Base-by-base conservation (phyloP, 2,888 invertebrate genomes). In the Synanthedon tipuliformis region DNA sequence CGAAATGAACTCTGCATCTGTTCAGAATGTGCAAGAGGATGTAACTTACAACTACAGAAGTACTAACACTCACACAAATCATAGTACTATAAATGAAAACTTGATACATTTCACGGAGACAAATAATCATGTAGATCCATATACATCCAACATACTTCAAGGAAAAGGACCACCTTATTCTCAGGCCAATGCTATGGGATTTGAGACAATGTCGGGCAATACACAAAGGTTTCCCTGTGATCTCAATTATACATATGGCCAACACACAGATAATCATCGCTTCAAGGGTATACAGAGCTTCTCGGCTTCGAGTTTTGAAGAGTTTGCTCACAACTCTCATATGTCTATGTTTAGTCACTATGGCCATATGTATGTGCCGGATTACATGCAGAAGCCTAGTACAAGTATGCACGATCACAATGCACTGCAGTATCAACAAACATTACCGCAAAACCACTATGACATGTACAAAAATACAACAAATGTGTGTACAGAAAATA, bases 261-360 rank as follows among this genome's bases (percentile, higher is more conserved):
- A 78, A 50, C 78, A 71, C 55, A 54, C 68, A 51, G 79, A 81
- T 27, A 59, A 57, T 50, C 71, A 75, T 55, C 78, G 81, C 56
- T 81, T 79, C 54, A 84, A 84, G 64, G 77, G 77, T 1, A 59
- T 78, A 48, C 88, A 89, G 64, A 88, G 85, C 56, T 88, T 82
- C 66, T 85, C 88, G 7, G 84, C 88, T 0, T 77, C 86, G 48
- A 85, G 80, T 66, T 88, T 86, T 64, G 88, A 84, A 61, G 89
- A 89, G 68, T 89, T 89, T 60, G 89, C 89, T 48, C 89, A 89
- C 59, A 85, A 73, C 60, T 83, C 88, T 8, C 87, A 88, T 58
- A 78, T 86, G 71, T 77, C 79, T 18, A 86, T 88, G 80, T 88
- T 87, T 59, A 88, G 82, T 62, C 86, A 88, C 60, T 88, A 88